A percentile compares a stretch with the other conserved stretches of the same genome.
Conservation (phyloP, 2,113 vertebrate genomes). For the Dasyornis broadbenti region DNA sequence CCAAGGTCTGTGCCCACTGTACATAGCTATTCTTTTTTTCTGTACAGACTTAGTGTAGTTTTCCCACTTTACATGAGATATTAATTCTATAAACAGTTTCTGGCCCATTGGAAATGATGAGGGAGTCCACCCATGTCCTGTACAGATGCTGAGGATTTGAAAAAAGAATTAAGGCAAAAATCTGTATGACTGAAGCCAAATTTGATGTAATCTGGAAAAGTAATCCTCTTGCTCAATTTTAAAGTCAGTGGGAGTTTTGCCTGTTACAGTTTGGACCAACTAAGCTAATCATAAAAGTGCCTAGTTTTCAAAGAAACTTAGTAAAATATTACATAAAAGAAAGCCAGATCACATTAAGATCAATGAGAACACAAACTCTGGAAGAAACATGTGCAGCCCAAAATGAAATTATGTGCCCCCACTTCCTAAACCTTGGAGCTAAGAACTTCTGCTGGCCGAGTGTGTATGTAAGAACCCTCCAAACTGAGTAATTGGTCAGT, state of each 20-base stretch:
- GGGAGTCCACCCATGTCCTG: not conserved
- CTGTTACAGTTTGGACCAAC: not conserved
- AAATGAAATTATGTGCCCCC: not conserved
- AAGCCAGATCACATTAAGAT: not conserved
- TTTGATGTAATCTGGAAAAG: conserved; percentile 10
- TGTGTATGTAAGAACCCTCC: not conserved
- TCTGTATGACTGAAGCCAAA: not conserved
- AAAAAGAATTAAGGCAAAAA: not conserved
- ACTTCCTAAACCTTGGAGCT: not conserved
- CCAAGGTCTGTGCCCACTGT: not conserved
- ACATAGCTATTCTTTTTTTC: not conserved
- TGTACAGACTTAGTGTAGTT: not conserved
- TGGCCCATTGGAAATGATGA: not conserved
- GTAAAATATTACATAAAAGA: not conserved
- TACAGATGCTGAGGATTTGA: not conserved
- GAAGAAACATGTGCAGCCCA: not conserved
- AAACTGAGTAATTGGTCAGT: not conserved
- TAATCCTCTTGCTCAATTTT: not conserved
- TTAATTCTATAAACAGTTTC: not conserved
- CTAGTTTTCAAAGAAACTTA: not conserved
- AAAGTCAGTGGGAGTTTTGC: not conserved
- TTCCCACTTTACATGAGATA: not conserved
- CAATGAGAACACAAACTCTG: not conserved
- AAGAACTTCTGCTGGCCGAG: not conserved
- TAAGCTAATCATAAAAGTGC: not conserved